Evolutionary conservation across 1,140 invertebrate genomes (phyloP).

Genomic region (Araneus ventricosus): DNA sequence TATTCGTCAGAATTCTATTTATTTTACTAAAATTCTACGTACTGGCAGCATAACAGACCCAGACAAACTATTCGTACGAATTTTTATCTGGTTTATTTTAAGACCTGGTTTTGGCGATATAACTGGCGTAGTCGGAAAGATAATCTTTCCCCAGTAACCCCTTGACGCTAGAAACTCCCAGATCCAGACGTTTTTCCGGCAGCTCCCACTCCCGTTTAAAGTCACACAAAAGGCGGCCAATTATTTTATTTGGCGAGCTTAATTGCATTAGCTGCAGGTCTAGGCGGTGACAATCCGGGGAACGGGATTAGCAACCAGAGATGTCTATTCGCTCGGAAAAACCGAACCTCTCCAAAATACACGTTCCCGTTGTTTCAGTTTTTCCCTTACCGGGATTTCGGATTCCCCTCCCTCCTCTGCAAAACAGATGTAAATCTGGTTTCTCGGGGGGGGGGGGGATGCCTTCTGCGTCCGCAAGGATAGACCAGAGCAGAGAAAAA

Average conservation of each 20-base stretch:
- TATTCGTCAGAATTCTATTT: no score
- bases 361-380: neutral
- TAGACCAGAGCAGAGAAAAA: neutral
- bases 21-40: no score
- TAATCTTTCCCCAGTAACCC: neutral
- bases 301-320: constrained; percentile 47
- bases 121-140: neutral
- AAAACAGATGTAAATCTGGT: constrained; percentile 51
- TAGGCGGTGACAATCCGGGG: constrained; percentile 61
- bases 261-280: constrained; percentile 47
- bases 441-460: neutral
- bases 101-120: neutral
- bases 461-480: neutral
- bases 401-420: neutral
- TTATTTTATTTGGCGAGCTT: constrained; percentile 53
- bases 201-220: constrained; percentile 7
- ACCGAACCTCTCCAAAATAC: neutral
- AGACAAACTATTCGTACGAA: no score
- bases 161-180: neutral
- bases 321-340: constrained; percentile 47
- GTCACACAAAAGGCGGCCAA: constrained; percentile 68
- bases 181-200: neutral
- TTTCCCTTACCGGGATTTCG: neutral
- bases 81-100: no score
- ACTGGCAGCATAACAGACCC: no score